Evolutionary conservation across 30 jellyfish, hydroid and myxozoan genomes (phyloP).

Genomic region (Hydractinia symbiolongicarpus): DNA sequence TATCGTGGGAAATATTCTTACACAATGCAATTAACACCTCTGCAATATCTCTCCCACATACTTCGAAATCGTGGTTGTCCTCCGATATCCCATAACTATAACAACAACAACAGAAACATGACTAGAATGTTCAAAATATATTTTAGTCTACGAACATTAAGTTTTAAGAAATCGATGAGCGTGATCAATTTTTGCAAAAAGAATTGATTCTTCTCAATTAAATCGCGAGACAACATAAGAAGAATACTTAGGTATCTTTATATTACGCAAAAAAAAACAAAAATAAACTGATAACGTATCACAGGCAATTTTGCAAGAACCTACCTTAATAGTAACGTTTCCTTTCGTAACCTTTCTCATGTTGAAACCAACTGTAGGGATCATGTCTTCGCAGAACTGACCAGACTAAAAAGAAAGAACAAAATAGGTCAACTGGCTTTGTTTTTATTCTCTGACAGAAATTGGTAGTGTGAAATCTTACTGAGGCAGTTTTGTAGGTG

Average conservation of each 20-base stretch:
- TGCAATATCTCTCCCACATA: constrained; percentile 98
- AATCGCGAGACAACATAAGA: too few species aligned
- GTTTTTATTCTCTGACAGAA: too few species aligned
- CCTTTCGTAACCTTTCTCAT: constrained; percentile 96
- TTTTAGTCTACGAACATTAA: too few species aligned
- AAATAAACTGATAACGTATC: too few species aligned
- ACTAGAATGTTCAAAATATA: too few species aligned
- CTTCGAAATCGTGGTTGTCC: constrained; percentile 98
- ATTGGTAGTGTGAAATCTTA: too few species aligned
- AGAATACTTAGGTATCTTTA: too few species aligned
- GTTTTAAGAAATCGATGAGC: too few species aligned
- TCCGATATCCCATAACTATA: constrained; percentile 98
- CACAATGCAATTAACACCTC: constrained; percentile 99
- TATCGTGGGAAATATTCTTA: constrained; percentile 24
- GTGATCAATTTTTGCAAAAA: neutral
- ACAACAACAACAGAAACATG: neutral
- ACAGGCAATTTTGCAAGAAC: neutral
- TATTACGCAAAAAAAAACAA: too few species aligned
- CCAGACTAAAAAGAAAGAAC: constrained; percentile 59
- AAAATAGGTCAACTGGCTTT: too few species aligned
- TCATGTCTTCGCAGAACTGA: constrained; percentile 89
- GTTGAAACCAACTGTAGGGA: constrained; percentile 98
- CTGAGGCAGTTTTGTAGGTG: too few species aligned
- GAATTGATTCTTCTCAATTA: neutral
- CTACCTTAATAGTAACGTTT: constrained; percentile 90